phyloP scores from a whole-genome alignment of 2,113 vertebrate genomes.

The Isurus oxyrinchus region DNA sequence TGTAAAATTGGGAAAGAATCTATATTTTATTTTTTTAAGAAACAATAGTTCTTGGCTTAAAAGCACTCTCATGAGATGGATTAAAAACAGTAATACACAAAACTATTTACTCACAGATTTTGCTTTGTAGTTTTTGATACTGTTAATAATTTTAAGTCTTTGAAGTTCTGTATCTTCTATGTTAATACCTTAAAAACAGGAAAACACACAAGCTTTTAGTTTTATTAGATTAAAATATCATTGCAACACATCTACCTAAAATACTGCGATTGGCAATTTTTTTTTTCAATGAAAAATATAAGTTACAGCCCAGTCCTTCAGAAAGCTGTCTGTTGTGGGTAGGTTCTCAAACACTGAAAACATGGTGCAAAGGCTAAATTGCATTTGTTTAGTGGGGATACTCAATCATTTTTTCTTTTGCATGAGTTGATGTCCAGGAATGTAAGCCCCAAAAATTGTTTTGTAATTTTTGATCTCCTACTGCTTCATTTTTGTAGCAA shows the following conservation, averaged over 20 bases:
- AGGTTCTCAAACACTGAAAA: not conserved
- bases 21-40: not conserved
- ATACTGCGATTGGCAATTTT: not conserved
- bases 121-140: conserved; percentile 77
- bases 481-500: not conserved
- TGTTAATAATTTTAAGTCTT: conserved; percentile 75
- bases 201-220: not conserved
- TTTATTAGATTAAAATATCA: not conserved
- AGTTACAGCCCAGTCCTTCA: not conserved
- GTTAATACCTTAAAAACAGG: conserved; percentile 57
- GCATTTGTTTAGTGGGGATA: not conserved
- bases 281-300: not conserved
- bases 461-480: not conserved
- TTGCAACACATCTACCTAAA: not conserved
- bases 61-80: not conserved
- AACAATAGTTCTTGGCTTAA: not conserved
- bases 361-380: not conserved
- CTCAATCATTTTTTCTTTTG: not conserved
- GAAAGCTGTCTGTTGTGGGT: not conserved
- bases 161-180: conserved; percentile 74
- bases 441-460: not conserved
- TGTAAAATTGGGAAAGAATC: conserved; percentile 43
- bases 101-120: conserved; percentile 66
- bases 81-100: not conserved
- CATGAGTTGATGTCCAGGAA: not conserved